A percentile compares a stretch with the other conserved stretches of the same genome.
Conservation (phyloP, 2,113 vertebrate species). For the Canis aureus region DNA sequence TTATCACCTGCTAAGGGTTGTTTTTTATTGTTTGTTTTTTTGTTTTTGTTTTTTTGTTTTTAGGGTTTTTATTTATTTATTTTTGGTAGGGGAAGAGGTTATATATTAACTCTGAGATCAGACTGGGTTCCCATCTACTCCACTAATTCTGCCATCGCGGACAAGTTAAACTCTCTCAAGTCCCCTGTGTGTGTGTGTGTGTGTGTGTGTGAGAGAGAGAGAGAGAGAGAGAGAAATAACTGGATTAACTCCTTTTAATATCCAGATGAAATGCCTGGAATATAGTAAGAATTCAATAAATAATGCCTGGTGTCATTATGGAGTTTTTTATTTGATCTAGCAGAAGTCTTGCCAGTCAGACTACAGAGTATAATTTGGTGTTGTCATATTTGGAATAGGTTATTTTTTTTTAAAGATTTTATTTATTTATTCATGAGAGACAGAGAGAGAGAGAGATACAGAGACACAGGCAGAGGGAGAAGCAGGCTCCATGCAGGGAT, state of each 20-base stretch:
- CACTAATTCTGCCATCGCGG: not conserved
- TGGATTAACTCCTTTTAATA: constrained; percentile 32
- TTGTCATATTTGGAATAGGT: not conserved
- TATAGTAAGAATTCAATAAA: not conserved
- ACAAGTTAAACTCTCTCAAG: not conserved
- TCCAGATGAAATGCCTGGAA: not conserved
- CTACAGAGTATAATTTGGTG: not conserved
- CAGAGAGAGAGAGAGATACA: too few species aligned
- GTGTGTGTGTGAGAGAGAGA: too few species aligned
- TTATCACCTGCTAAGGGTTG: not conserved
- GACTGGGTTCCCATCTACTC: not conserved
- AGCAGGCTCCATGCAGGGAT: too few species aligned
- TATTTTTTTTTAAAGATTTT: not conserved
- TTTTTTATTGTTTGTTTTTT: too few species aligned
- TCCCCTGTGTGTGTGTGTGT: not conserved
- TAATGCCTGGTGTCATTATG: not conserved
- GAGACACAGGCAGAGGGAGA: too few species aligned
- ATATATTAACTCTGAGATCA: not conserved
- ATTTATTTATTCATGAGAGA: too few species aligned
- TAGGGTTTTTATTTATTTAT: not conserved
- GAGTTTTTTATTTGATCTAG: not conserved
- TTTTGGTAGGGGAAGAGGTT: not conserved
- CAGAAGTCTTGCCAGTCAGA: constrained; percentile 7
- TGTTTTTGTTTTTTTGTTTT: too few species aligned
- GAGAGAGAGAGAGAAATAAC: not conserved